Evolutionary conservation across 2,888 invertebrate species (phyloP), one percentile per base, ranked within the genome.

Genomic region (Caenorhabditis sp.): DNA sequence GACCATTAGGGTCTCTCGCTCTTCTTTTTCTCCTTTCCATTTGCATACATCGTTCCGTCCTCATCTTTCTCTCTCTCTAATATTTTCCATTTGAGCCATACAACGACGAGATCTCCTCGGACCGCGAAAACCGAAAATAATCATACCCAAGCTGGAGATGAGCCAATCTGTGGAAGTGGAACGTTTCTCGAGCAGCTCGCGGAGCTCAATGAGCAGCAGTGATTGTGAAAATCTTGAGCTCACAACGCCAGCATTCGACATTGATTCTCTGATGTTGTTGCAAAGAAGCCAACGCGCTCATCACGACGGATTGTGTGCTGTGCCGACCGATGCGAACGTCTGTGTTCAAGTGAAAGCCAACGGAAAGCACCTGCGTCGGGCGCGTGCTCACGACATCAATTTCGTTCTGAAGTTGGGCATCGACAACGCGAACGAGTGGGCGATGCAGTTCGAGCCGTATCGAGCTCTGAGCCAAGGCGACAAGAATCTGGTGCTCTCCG

Each of bases 351-450:
- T 68, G 52, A 37, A 61, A 26, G 52, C 24, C 0, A 15, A 26
- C n/a, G 70, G 70, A 9, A 53, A 43, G 11, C 45, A 45, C 26
- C 71, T 68, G 20, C 74, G 79, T 20, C 62, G 82, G n/a, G 82
- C 82, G 1, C 59, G 82, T 3, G 77, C 78, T 37, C 26, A 70
- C 20, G 82, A 82, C 56, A 72, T 82, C 48, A 82, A 82, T 46
- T 70, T 78, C n/a, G 76, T 81, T 63, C 30, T 82, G 48, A 71
- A 77, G 50, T 50, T 79, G 24, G 79, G 73, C 22, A 46, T 82
- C 7, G 75, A 76, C 61, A 76, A 82, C 45, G 78, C 82, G 0
- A 65, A 68, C 9, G 76, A 81, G 37, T 82, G 82, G 82, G 82
- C 66, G 26, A 74, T 66, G 20, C 77, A 79, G 55, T 82, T 82